phyloP scores from a whole-genome alignment of 2,888 invertebrate genomes.

The Hydrotaea cyrtoneurina region DNA sequence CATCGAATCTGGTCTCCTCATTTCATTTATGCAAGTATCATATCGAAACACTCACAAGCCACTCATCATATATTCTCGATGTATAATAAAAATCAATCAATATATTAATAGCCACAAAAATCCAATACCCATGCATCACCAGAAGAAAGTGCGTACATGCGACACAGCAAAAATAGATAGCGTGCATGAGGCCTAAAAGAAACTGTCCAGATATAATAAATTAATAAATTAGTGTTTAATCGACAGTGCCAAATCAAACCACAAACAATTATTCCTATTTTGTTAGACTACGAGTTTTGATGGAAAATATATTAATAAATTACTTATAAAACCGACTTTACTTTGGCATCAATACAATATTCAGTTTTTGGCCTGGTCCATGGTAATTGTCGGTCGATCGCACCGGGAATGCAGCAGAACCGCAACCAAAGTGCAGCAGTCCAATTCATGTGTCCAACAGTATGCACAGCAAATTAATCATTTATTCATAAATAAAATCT shows the following conservation, averaged over 20 bases:
- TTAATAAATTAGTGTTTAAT: slow-evolving; percentile 62
- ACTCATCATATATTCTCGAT: slow-evolving; percentile 26
- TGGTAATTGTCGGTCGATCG: neutral
- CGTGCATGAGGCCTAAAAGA: slow-evolving; percentile 6
- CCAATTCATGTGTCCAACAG: neutral
- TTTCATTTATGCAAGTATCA: too few species aligned
- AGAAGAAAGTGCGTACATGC: too few species aligned
- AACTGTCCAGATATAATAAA: slow-evolving; percentile 49
- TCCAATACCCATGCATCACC: neutral
- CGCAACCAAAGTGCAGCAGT: neutral
- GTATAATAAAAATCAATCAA: slow-evolving; percentile 9
- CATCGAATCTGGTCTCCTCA: neutral
- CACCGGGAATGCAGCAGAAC: neutral
- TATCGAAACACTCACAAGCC: neutral
- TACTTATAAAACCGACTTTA: slow-evolving; percentile 67
- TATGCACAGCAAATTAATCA: slow-evolving; percentile 68
- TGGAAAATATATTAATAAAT: slow-evolving; percentile 78
- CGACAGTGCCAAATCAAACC: neutral
- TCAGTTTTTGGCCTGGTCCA: slow-evolving; percentile 39
- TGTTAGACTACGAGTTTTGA: neutral
- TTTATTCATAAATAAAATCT: slow-evolving; percentile 75
- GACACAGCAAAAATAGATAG: neutral
- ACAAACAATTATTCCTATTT: slow-evolving; percentile 63
- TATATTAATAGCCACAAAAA: slow-evolving; percentile 1
- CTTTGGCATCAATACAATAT: slow-evolving; percentile 61